These are phyloP conservation scores for Ctenodactylus gundi DNA, from an alignment of 2,113 vertebrate genomes.

Conservation along the genomic window DNA sequence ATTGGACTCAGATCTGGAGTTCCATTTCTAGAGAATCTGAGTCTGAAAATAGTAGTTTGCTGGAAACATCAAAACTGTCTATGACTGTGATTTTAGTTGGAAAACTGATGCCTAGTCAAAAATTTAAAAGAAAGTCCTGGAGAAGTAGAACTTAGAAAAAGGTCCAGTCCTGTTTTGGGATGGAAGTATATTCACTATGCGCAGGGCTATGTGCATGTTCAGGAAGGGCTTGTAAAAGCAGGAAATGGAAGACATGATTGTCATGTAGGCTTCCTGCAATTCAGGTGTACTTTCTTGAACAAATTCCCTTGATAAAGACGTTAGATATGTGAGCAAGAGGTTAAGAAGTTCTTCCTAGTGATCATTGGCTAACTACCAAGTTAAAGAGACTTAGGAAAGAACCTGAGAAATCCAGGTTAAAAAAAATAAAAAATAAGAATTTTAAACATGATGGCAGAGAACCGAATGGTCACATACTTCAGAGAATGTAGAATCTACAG, in stretches of 20 bases:
- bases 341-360: background rate
- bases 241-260: background rate
- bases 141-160: background rate
- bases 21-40: background rate
- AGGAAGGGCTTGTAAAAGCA: background rate
- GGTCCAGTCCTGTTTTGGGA: too few species aligned
- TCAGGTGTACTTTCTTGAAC: background rate
- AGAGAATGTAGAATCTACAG: background rate
- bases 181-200: too few species aligned
- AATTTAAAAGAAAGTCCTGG: background rate
- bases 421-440: background rate
- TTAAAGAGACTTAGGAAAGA: background rate
- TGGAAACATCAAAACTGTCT: background rate
- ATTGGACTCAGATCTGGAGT: background rate
- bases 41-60: slow-evolving; percentile 17
- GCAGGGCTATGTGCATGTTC: background rate
- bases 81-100: background rate
- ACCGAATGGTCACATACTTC: background rate
- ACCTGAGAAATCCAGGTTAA: background rate
- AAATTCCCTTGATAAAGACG: background rate
- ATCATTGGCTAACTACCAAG: background rate
- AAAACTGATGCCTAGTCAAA: background rate
- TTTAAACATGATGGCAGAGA: background rate
- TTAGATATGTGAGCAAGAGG: background rate
- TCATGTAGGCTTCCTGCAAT: background rate